Conservation (phyloP, 2,888 invertebrate genomes). For the Laothoe populi region DNA sequence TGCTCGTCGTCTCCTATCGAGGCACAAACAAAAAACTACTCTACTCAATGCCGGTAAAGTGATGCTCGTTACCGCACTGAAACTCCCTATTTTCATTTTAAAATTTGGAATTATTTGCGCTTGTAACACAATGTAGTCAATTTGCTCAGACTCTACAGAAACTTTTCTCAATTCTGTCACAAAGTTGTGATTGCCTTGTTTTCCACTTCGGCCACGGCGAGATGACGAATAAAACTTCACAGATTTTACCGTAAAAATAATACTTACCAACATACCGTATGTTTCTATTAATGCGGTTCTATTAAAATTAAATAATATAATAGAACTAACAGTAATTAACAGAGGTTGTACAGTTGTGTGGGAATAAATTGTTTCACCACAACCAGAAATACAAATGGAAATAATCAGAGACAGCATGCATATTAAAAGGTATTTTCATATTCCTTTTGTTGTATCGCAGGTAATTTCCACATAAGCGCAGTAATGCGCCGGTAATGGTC, state of each 20-base stretch:
- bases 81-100: background rate
- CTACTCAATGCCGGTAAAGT: background rate
- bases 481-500: constrained; percentile 72
- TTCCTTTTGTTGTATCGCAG: constrained; percentile 59
- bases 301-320: background rate
- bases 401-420: constrained; percentile 40
- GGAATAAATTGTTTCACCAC: background rate
- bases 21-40: too few relatives aligned
- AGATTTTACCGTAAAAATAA: constrained; percentile 37
- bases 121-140: constrained; percentile 72
- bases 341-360: background rate
- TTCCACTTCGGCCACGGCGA: constrained; percentile 63
- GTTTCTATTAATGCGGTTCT: background rate
- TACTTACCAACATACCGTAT: constrained; percentile 30
- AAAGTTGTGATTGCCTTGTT: constrained; percentile 77
- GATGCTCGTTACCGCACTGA: constrained; percentile 3
- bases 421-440: constrained; percentile 44
- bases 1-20: too few relatives aligned
- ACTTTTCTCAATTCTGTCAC: constrained; percentile 62
- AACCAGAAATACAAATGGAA: background rate
- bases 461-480: constrained; percentile 69
- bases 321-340: background rate
- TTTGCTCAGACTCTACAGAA: constrained; percentile 62
- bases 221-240: constrained; percentile 67
- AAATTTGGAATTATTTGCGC: constrained; percentile 36